Conservation (phyloP, 2,113 vertebrate species). For the Tiliqua scincoides region DNA sequence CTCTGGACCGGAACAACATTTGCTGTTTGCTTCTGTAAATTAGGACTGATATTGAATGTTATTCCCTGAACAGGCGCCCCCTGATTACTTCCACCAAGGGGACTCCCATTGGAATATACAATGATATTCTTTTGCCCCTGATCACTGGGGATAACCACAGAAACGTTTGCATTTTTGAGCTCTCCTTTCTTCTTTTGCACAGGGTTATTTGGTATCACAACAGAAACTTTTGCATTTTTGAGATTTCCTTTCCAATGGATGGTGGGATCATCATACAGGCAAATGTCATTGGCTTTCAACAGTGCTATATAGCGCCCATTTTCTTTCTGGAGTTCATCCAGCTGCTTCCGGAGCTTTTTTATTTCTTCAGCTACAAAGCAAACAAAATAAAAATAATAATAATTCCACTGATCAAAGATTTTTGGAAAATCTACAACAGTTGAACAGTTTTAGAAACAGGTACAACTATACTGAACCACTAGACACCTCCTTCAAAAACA, state of each 20-base stretch:
- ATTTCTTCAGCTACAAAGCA: slow-evolving; percentile 92
- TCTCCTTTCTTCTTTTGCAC: slow-evolving; percentile 89
- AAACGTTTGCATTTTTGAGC: slow-evolving; percentile 87
- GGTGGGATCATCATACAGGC: slow-evolving; percentile 93
- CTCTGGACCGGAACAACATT: slow-evolving; percentile 88
- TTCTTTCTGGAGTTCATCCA: slow-evolving; percentile 92
- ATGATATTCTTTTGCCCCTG: slow-evolving; percentile 92
- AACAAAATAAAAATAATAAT: slow-evolving; percentile 33
- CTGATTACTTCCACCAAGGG: slow-evolving; percentile 80
- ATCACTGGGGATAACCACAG: slow-evolving; percentile 88
- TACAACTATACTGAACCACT: neutral
- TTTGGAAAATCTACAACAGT: neutral
- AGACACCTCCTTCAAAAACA: neutral
- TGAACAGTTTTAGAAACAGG: neutral
- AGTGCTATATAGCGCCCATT: slow-evolving; percentile 93
- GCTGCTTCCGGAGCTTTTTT: slow-evolving; percentile 87
- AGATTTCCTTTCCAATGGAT: slow-evolving; percentile 97
- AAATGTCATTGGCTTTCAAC: slow-evolving; percentile 95
- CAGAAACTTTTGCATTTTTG: slow-evolving; percentile 87
- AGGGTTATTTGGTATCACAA: slow-evolving; percentile 89
- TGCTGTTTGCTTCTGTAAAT: slow-evolving; percentile 84
- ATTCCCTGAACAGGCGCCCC: slow-evolving; percentile 80
- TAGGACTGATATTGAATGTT: slow-evolving; percentile 78
- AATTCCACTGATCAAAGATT: slow-evolving; percentile 16
- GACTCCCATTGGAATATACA: slow-evolving; percentile 90